Percentiles rank a stretch among this genome's conserved stretches.
phyloP scores from a whole-genome alignment of 2,888 invertebrate species.

The Caenorhabditis sp. region DNA sequence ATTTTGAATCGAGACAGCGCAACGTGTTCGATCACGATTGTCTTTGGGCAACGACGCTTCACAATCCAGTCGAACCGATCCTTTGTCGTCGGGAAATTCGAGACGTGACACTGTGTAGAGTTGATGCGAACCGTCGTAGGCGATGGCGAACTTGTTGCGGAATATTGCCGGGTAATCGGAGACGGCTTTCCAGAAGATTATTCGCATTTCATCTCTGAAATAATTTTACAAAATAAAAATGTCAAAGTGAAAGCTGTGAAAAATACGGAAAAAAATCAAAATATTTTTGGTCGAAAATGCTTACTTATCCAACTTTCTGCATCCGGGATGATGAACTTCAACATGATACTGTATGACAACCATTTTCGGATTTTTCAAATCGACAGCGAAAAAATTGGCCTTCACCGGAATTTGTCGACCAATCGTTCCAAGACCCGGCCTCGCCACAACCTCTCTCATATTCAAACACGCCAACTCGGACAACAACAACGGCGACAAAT shows the following conservation, averaged over 20 bases:
- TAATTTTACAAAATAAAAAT: too few species aligned
- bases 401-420: constrained; percentile 57
- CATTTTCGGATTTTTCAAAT: constrained; percentile 46
- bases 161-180: constrained; percentile 53
- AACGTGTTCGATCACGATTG: constrained; percentile 53
- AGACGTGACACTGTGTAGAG: constrained; percentile 55
- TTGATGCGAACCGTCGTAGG: constrained; percentile 65
- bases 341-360: constrained; percentile 66
- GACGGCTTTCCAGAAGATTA: constrained; percentile 67
- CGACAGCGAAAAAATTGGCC: constrained; percentile 65
- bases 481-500: constrained; percentile 41
- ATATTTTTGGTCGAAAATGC: too few species aligned
- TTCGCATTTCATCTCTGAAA: constrained; percentile 63
- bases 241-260: too few species aligned
- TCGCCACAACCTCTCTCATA: constrained; percentile 52
- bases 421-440: constrained; percentile 55
- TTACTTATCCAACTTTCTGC: constrained; percentile 61
- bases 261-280: too few species aligned
- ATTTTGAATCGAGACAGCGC: constrained; percentile 54
- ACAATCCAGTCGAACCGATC: constrained; percentile 52
- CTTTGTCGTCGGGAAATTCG: constrained; percentile 55
- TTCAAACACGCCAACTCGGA: constrained; percentile 58
- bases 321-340: constrained; percentile 63
- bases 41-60: constrained; percentile 58
- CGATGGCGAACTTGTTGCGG: constrained; percentile 59